These are phyloP conservation scores for Lobophora halterata DNA, from an alignment of 2,888 invertebrate species.

Conservation along the genomic window DNA sequence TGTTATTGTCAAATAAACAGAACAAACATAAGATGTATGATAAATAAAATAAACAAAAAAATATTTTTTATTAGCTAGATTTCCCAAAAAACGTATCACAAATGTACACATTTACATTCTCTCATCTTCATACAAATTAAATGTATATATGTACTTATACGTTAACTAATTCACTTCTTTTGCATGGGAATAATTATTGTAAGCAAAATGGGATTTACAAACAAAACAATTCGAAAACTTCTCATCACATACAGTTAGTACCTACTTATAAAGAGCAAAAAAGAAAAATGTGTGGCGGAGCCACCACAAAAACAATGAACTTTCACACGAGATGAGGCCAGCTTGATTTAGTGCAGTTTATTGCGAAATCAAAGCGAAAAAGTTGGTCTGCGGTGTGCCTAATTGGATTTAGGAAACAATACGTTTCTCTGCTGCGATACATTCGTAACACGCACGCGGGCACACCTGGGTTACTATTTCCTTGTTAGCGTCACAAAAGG, in stretches of 20 bases:
- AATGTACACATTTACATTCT: too few species aligned
- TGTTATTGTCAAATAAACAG: too few species aligned
- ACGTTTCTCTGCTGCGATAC: conserved; percentile 52
- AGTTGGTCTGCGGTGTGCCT: conserved; percentile 57
- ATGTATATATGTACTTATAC: too few species aligned
- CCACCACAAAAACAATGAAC: conserved; percentile 72
- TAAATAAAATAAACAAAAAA: too few species aligned
- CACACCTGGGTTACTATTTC: conserved; percentile 32
- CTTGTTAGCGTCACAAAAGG: conserved; percentile 29
- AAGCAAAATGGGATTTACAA: conserved; percentile 7
- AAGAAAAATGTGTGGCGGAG: conserved; percentile 24
- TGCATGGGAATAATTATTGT: too few species aligned
- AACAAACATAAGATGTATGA: too few species aligned
- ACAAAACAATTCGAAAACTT: conserved; percentile 17
- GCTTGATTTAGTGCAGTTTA: conserved; percentile 67
- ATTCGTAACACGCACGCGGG: conserved; percentile 57
- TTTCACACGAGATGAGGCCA: conserved; percentile 61
- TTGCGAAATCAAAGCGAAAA: conserved; percentile 66
- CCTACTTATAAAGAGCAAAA: too few species aligned
- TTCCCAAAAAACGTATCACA: too few species aligned
- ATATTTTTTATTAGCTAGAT: too few species aligned
- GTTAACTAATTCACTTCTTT: too few species aligned
- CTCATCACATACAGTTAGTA: conserved; percentile 20
- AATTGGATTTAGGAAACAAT: conserved; percentile 78
- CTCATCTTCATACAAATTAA: too few species aligned